A percentile compares a stretch with the other conserved stretches of the same genome.
Evolutionary conservation across 2,113 vertebrate species (phyloP).

Genomic region (Tinamus guttatus): DNA sequence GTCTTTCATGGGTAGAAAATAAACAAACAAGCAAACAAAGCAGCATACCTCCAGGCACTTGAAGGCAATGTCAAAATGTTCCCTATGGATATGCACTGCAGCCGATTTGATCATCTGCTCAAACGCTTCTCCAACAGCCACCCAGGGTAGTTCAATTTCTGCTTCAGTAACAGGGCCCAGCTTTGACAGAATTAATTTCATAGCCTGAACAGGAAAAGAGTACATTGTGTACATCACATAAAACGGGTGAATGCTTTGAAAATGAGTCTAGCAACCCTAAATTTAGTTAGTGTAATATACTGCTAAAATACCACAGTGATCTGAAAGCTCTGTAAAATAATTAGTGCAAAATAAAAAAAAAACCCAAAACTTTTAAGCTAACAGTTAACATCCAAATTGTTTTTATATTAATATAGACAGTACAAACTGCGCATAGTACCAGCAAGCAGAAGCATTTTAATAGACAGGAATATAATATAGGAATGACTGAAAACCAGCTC

Average conservation of each 20-base stretch:
- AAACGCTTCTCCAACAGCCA: conserved; percentile 83
- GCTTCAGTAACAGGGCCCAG: conserved; percentile 85
- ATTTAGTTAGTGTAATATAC: neutral
- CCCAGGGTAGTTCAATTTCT: conserved; percentile 83
- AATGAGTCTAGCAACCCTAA: neutral
- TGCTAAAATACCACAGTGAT: neutral
- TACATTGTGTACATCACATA: neutral
- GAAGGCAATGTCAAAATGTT: conserved; percentile 88
- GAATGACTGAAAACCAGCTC: neutral
- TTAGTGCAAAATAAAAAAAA: neutral
- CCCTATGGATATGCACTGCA: conserved; percentile 80
- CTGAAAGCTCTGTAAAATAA: neutral
- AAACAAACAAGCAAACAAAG: neutral
- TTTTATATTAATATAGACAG: neutral
- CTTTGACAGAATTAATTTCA: conserved; percentile 86
- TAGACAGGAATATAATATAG: neutral
- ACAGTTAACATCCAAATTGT: neutral
- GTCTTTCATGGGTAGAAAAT: neutral
- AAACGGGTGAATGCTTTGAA: neutral
- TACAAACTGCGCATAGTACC: neutral
- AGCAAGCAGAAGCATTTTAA: neutral
- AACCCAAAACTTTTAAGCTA: neutral
- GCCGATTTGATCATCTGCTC: conserved; percentile 86
- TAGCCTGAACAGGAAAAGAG: conserved; percentile 75
- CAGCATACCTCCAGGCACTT: conserved; percentile 86